Evolutionary conservation across 2,113 vertebrate species (phyloP).

Genomic region (Zapornia atra): DNA sequence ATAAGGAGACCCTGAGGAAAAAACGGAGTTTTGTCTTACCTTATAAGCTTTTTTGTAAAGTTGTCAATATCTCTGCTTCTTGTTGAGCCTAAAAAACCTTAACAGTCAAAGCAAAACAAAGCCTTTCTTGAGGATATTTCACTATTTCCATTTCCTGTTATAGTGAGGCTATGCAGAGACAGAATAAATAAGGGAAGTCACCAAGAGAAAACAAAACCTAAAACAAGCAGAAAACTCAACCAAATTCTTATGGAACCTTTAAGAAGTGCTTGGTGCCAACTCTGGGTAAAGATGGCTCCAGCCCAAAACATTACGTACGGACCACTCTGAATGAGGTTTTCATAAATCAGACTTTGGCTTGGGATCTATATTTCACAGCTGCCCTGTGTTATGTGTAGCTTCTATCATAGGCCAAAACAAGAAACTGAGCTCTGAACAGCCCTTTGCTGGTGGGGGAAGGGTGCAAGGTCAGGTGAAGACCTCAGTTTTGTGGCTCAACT

Average conservation of each 20-base stretch:
- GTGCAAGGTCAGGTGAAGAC: neutral
- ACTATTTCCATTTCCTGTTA: neutral
- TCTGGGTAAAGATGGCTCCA: constrained; percentile 37
- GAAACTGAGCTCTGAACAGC: neutral
- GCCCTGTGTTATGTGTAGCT: neutral
- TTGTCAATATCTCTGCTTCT: neutral
- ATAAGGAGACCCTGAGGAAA: neutral
- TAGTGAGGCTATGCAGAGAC: neutral
- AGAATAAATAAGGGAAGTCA: neutral
- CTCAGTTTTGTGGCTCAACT: neutral
- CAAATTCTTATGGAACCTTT: neutral
- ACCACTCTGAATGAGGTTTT: constrained; percentile 31
- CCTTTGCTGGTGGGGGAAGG: neutral
- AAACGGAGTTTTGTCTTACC: neutral
- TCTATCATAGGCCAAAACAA: neutral
- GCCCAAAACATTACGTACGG: neutral
- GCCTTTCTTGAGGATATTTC: neutral
- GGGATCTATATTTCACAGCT: constrained; percentile 27
- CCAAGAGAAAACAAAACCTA: neutral
- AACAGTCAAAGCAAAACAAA: neutral
- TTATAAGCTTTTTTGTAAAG: neutral
- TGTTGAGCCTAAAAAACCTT: neutral
- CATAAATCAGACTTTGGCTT: constrained; percentile 23
- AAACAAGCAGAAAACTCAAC: neutral
- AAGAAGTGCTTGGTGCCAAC: neutral